phyloP scores from a whole-genome alignment of 1,140 invertebrate genomes.

The Eubasilissa regina region DNA sequence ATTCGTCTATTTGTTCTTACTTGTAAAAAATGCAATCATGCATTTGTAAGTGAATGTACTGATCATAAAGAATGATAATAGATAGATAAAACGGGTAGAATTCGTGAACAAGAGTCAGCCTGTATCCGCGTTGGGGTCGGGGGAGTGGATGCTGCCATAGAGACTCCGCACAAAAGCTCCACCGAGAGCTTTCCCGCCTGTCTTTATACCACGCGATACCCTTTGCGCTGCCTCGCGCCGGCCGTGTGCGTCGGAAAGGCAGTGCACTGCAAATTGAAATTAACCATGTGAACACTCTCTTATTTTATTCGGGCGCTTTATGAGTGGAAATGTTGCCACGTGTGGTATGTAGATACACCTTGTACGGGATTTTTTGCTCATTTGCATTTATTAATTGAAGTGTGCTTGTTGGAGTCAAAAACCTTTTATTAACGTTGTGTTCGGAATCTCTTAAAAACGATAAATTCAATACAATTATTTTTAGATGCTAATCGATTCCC shows the following conservation, averaged over 20 bases:
- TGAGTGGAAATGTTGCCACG: slow-evolving; percentile 2
- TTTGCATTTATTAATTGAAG: neutral
- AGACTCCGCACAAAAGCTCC: slow-evolving; percentile 52
- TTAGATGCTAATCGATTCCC: no score
- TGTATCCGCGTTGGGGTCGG: neutral
- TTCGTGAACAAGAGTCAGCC: no score
- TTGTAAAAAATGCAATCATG: no score
- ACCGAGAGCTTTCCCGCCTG: slow-evolving; percentile 50
- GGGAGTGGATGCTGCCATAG: slow-evolving; percentile 46
- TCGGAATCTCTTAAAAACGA: neutral
- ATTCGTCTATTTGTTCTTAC: no score
- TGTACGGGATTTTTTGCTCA: neutral
- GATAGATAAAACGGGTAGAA: no score
- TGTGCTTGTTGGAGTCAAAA: neutral
- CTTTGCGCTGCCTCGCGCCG: slow-evolving; percentile 40
- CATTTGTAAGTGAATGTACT: no score
- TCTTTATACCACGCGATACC: slow-evolving; percentile 58
- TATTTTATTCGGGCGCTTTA: slow-evolving; percentile 14
- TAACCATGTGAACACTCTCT: slow-evolving; percentile 17
- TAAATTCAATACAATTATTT: no score
- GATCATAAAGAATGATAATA: no score
- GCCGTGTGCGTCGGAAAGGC: slow-evolving; percentile 21
- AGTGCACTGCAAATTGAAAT: slow-evolving; percentile 3
- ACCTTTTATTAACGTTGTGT: no score
- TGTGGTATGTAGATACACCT: neutral